Percentiles rank a stretch among this genome's conserved stretches.
Conservation (phyloP, 2,888 invertebrate species). For the Harpalus rubripes region DNA sequence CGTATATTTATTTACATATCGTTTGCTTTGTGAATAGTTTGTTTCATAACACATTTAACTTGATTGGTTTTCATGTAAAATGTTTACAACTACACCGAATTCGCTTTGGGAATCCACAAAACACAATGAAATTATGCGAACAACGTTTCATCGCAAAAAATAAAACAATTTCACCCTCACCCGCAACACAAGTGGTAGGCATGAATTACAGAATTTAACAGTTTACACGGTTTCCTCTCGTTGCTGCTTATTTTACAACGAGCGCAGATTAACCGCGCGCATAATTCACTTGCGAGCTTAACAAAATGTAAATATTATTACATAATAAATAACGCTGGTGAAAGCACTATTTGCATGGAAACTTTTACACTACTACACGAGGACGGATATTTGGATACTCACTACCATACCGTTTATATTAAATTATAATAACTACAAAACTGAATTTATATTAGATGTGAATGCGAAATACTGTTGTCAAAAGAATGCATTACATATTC, state of each 20-base stretch:
- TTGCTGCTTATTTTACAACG: constrained; percentile 50
- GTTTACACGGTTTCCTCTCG: constrained; percentile 45
- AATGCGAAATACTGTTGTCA: too few relatives aligned
- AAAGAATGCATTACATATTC: too few relatives aligned
- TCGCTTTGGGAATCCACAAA: constrained; percentile 3
- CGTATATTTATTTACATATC: too few relatives aligned
- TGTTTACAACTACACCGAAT: neutral
- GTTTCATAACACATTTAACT: neutral
- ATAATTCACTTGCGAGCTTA: constrained; percentile 55
- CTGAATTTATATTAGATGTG: neutral
- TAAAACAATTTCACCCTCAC: constrained; percentile 16
- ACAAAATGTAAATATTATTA: constrained; percentile 64
- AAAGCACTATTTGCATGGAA: constrained; percentile 50
- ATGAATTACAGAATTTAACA: constrained; percentile 53
- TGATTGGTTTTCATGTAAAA: neutral
- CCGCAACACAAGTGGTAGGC: constrained; percentile 14
- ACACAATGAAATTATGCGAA: constrained; percentile 18
- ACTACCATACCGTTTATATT: too few relatives aligned
- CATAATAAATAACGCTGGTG: constrained; percentile 52
- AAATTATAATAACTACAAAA: neutral
- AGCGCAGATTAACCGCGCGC: constrained; percentile 55
- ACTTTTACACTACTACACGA: constrained; percentile 17
- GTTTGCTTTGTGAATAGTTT: too few relatives aligned
- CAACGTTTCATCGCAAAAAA: constrained; percentile 18
- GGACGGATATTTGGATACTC: neutral